A percentile compares a stretch with the other conserved stretches of the same genome.
These are phyloP conservation scores for Halichondria panicea DNA, from an alignment of 37 sponge, comb jelly and placozoan genomes.

Conservation along the genomic window DNA sequence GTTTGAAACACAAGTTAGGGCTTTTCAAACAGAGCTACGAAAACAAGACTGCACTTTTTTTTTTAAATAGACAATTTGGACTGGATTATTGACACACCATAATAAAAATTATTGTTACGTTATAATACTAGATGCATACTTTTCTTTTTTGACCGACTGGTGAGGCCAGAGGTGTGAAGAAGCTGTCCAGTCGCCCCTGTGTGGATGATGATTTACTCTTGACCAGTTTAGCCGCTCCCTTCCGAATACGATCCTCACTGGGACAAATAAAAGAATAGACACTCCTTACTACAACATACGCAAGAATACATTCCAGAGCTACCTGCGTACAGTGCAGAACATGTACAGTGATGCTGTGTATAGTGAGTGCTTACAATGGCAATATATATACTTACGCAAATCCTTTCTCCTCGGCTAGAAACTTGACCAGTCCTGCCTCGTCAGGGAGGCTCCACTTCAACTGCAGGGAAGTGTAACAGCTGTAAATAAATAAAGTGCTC, in stretches of 20 bases:
- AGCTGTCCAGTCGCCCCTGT: slow-evolving; percentile 92
- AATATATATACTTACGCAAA: slow-evolving; percentile 62
- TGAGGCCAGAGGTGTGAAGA: slow-evolving; percentile 87
- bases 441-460: slow-evolving; percentile 89
- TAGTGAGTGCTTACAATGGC: neutral
- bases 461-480: slow-evolving; percentile 15
- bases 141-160: slow-evolving; percentile 64
- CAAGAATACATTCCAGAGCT: neutral
- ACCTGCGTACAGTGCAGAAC: neutral
- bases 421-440: slow-evolving; percentile 88
- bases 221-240: slow-evolving; percentile 79
- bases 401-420: slow-evolving; percentile 89
- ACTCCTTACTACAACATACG: neutral
- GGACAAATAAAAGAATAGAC: neutral
- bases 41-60: no score
- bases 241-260: slow-evolving; percentile 91
- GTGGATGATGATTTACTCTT: slow-evolving; percentile 83
- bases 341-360: neutral
- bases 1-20: no score
- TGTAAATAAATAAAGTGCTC: neutral
- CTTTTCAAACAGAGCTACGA: no score
- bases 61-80: neutral
- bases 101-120: neutral
- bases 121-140: slow-evolving; percentile 22
- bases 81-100: neutral